phyloP scores from a whole-genome alignment of 2,113 vertebrate species.

The Alligator mississippiensis region DNA sequence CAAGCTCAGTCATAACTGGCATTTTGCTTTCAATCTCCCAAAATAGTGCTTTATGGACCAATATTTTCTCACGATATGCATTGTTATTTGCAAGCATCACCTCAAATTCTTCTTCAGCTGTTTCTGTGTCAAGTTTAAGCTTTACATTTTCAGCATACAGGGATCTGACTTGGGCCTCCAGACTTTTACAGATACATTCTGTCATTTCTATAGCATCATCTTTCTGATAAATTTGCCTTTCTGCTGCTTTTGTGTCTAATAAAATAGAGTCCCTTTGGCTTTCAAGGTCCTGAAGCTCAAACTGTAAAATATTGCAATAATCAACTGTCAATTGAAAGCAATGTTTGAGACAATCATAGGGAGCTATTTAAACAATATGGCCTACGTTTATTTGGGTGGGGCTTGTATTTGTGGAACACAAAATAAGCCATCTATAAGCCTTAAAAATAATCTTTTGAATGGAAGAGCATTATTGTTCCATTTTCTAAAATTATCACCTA shows the following conservation, averaged over 20 bases:
- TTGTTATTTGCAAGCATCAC: slow-evolving; percentile 70
- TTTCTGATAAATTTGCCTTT: slow-evolving; percentile 74
- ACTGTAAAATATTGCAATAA: slow-evolving; percentile 71
- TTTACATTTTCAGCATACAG: slow-evolving; percentile 75
- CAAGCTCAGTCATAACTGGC: slow-evolving; percentile 75
- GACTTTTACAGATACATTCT: slow-evolving; percentile 62
- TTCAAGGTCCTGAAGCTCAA: slow-evolving; percentile 74
- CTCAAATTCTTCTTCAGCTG: slow-evolving; percentile 73
- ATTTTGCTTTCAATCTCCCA: slow-evolving; percentile 73
- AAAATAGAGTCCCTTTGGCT: slow-evolving; percentile 68
- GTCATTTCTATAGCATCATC: slow-evolving; percentile 70
- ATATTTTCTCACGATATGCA: slow-evolving; percentile 78
- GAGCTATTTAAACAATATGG: background rate
- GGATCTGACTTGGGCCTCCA: slow-evolving; percentile 72
- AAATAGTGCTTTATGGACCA: slow-evolving; percentile 63
- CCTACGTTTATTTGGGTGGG: background rate
- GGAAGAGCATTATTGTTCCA: background rate
- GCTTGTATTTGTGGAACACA: background rate
- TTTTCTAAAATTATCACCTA: background rate
- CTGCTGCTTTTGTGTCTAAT: slow-evolving; percentile 72
- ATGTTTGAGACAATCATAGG: background rate
- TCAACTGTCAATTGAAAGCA: background rate
- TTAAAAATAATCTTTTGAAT: background rate
- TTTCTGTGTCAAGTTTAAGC: slow-evolving; percentile 69
- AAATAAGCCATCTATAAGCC: background rate